phyloP scores from a whole-genome alignment of 2,113 vertebrate species.

The Leptosomus discolor region DNA sequence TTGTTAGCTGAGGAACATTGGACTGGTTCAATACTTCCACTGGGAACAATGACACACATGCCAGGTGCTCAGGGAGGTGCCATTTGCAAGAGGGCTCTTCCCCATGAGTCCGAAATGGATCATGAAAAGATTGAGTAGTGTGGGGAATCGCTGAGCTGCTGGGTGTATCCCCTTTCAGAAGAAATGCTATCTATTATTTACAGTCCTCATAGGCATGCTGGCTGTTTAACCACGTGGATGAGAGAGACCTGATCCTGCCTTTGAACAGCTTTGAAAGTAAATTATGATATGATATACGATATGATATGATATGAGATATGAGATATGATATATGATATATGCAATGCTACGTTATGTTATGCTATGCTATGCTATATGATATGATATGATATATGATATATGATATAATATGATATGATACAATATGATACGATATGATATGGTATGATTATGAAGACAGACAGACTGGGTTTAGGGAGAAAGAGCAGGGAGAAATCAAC shows the following conservation, averaged over 20 bases:
- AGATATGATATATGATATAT: neutral
- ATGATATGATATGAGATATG: too few relatives aligned
- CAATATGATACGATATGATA: neutral
- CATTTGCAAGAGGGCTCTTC: neutral
- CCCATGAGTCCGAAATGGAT: neutral
- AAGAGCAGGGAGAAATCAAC: neutral
- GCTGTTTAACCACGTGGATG: neutral
- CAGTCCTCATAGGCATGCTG: neutral
- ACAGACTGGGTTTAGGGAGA: neutral
- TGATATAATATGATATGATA: neutral
- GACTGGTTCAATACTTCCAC: neutral
- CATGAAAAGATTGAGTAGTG: neutral
- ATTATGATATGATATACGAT: neutral
- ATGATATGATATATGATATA: neutral
- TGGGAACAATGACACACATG: neutral
- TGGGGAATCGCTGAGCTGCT: neutral
- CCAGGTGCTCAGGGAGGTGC: neutral
- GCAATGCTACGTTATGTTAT: too few relatives aligned
- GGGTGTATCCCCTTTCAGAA: neutral
- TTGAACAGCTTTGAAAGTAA: neutral
- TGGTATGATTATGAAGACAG: neutral
- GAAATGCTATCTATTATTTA: neutral
- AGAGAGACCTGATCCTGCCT: neutral
- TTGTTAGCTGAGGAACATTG: neutral
- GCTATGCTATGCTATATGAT: neutral